Percentiles rank a stretch among this genome's conserved stretches.
phyloP scores from a whole-genome alignment of 2,113 vertebrate genomes.

The Corythornis vintsioides region DNA sequence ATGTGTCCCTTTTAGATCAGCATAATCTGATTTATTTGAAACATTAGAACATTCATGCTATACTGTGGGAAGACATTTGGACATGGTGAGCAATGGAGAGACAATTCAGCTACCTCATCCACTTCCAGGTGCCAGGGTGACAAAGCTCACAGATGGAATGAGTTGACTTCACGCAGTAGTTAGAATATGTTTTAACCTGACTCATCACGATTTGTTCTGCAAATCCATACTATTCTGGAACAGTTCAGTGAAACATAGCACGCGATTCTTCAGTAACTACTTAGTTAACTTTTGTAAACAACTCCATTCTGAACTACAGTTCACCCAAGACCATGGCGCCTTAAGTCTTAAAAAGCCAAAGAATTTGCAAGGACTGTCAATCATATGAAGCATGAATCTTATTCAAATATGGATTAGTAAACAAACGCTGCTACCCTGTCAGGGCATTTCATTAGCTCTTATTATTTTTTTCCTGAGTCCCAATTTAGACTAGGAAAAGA shows the following conservation, averaged over 20 bases:
- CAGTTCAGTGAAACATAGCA: not conserved
- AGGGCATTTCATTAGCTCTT: not conserved
- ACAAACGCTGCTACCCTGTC: not conserved
- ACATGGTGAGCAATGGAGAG: not conserved
- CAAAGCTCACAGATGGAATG: not conserved
- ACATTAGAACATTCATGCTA: not conserved
- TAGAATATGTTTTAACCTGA: not conserved
- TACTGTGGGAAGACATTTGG: not conserved
- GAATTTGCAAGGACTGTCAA: conserved; percentile 9
- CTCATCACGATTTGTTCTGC: not conserved
- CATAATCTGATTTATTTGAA: not conserved
- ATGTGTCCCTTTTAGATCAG: not conserved
- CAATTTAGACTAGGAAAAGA: not conserved
- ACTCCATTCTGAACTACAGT: conserved; percentile 8
- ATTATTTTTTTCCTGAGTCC: not conserved
- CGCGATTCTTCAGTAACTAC: not conserved
- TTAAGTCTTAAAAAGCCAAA: conserved; percentile 4
- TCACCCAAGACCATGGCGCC: not conserved
- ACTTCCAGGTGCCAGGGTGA: not conserved
- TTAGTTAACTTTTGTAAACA: conserved; percentile 38
- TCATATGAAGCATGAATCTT: not conserved
- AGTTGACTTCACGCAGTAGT: not conserved
- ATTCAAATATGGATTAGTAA: not conserved
- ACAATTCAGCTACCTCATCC: not conserved
- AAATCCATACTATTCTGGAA: not conserved